phyloP scores from a whole-genome alignment of 2,113 vertebrate species.

The Notothenia coriiceps region DNA sequence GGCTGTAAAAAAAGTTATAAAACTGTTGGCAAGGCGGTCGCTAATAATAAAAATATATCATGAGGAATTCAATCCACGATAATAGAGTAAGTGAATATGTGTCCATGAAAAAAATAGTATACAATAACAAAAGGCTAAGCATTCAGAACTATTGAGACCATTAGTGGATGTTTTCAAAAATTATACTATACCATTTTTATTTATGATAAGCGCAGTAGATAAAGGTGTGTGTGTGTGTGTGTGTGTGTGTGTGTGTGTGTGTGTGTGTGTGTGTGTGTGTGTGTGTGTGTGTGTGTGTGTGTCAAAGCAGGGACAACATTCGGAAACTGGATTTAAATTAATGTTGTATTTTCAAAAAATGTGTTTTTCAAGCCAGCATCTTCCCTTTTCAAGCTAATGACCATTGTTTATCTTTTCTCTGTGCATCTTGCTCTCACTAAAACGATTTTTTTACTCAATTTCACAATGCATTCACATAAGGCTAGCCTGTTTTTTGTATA shows the following conservation, averaged over 20 bases:
- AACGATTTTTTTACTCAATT: conserved; percentile 54
- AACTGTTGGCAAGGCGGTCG: conserved; percentile 51
- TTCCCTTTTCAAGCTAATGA: conserved; percentile 53
- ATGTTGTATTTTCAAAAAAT: conserved; percentile 9
- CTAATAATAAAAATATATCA: conserved; percentile 55
- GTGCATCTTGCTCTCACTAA: conserved; percentile 28
- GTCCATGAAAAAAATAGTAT: conserved; percentile 24
- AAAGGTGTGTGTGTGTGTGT: conserved; percentile 4
- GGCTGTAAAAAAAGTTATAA: conserved; percentile 49
- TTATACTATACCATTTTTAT: too few relatives aligned
- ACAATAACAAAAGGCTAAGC: conserved; percentile 51
- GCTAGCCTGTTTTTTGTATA: conserved; percentile 48
- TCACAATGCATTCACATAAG: conserved; percentile 42
- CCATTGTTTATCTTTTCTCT: conserved; percentile 36
- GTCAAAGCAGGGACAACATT: conserved; percentile 49
- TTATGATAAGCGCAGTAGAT: conserved; percentile 26
- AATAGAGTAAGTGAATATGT: conserved; percentile 40
- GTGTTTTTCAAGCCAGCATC: conserved; percentile 1
- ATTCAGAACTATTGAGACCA: conserved; percentile 23
- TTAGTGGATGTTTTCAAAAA: conserved; percentile 35
- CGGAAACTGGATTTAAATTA: conserved; percentile 18
- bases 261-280: background rate
- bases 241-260: too few relatives aligned
- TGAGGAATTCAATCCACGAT: conserved; percentile 44
- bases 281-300: conserved; percentile 25